phyloP scores from a whole-genome alignment of 2,888 invertebrate genomes.

The Andrena hattorfiana region DNA sequence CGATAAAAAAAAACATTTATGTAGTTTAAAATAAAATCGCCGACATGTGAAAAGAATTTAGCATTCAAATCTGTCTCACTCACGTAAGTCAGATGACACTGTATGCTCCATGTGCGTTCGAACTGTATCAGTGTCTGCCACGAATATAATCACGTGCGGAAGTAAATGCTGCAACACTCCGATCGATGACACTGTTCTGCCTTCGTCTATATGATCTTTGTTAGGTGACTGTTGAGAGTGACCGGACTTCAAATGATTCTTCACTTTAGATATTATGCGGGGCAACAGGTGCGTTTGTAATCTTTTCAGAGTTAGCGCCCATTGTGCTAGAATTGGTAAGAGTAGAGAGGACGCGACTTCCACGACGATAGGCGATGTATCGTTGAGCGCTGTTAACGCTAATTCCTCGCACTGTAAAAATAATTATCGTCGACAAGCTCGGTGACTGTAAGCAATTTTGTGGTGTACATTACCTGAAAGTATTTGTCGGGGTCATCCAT shows the following conservation, averaged over 20 bases:
- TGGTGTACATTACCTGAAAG: constrained; percentile 80
- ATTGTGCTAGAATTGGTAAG: constrained; percentile 88
- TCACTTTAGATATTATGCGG: constrained; percentile 79
- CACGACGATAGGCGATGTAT: constrained; percentile 86
- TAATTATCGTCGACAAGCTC: constrained; percentile 3
- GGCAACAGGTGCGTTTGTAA: constrained; percentile 86
- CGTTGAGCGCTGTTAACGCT: constrained; percentile 87
- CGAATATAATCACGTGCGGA: constrained; percentile 79
- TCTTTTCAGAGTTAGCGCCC: constrained; percentile 87
- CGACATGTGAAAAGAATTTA: not conserved
- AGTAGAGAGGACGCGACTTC: constrained; percentile 86
- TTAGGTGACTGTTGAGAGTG: constrained; percentile 74
- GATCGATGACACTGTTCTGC: constrained; percentile 76
- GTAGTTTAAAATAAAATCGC: constrained; percentile 19
- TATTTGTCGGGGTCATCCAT: constrained; percentile 89
- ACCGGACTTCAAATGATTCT: constrained; percentile 75
- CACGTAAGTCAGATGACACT: constrained; percentile 76
- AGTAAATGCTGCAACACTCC: constrained; percentile 78
- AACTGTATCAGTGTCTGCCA: constrained; percentile 77
- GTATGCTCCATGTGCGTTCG: constrained; percentile 70
- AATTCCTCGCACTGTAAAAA: constrained; percentile 86
- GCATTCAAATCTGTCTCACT: constrained; percentile 41
- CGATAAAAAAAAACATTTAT: constrained; percentile 30
- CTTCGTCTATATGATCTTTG: constrained; percentile 77
- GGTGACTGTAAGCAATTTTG: constrained; percentile 2